phyloP scores from a whole-genome alignment of 1,140 invertebrate genomes.

The Bilobella aurantiaca region DNA sequence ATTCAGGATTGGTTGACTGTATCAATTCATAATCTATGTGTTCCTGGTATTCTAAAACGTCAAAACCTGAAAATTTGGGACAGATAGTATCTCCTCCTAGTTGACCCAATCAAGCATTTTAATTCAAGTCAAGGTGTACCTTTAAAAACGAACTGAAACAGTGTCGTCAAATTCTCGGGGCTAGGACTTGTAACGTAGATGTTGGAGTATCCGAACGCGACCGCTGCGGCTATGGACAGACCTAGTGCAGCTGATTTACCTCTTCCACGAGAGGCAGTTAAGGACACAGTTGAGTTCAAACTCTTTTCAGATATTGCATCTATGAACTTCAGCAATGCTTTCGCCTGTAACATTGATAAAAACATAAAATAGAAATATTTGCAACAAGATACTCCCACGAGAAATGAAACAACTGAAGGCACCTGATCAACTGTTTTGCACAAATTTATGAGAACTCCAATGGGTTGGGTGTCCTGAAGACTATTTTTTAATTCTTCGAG shows the following conservation, averaged over 20 bases:
- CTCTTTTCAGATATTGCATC: slow-evolving; percentile 91
- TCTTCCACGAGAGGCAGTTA: slow-evolving; percentile 91
- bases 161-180: slow-evolving; percentile 94
- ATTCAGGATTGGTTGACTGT: slow-evolving; percentile 91
- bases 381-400: slow-evolving; percentile 1
- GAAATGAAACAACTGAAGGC: neutral
- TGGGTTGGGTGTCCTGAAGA: slow-evolving; percentile 76
- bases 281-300: slow-evolving; percentile 74
- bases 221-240: slow-evolving; percentile 72
- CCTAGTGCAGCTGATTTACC: slow-evolving; percentile 98
- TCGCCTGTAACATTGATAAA: slow-evolving; percentile 52
- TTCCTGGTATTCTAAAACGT: slow-evolving; percentile 89
- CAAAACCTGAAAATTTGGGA: slow-evolving; percentile 56
- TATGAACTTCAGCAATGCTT: slow-evolving; percentile 85
- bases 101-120: neutral
- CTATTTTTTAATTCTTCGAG: slow-evolving; percentile 62
- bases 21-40: slow-evolving; percentile 92
- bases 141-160: slow-evolving; percentile 97
- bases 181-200: slow-evolving; percentile 96
- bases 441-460: slow-evolving; percentile 75
- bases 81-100: no score
- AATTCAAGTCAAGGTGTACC: slow-evolving; percentile 39
- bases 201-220: slow-evolving; percentile 88
- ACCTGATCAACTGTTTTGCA: slow-evolving; percentile 91
- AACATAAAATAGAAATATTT: slow-evolving; percentile 5